These are phyloP conservation scores for Tortricodes alternella DNA, from an alignment of 2,888 invertebrate genomes.

Conservation along the genomic window DNA sequence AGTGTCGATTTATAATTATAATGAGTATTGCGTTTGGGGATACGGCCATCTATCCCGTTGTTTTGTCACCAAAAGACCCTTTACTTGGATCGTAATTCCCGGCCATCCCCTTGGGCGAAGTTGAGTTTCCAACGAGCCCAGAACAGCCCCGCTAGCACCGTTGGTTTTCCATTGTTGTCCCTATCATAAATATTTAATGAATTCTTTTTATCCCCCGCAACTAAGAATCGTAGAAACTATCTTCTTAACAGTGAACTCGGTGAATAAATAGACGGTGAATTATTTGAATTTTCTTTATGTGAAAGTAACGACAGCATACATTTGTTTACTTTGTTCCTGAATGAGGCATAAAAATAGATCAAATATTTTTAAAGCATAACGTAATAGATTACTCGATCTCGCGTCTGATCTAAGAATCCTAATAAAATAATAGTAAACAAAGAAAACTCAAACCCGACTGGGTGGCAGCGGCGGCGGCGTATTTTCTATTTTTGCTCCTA, in stretches of 20 bases:
- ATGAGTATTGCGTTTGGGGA: background rate
- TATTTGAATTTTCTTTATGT: background rate
- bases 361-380: no score
- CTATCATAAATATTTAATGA: constrained; percentile 46
- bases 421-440: no score
- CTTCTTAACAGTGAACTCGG: constrained; percentile 16
- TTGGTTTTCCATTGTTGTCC: constrained; percentile 46
- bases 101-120: constrained; percentile 44
- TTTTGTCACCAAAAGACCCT: constrained; percentile 33
- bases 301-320: no score
- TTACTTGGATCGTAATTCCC: constrained; percentile 46
- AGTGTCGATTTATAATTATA: background rate
- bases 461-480: no score
- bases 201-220: constrained; percentile 37
- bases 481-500: no score
- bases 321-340: no score
- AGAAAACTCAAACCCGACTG: no score
- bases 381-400: no score
- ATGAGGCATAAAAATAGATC: no score
- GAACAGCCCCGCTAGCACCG: constrained; percentile 42
- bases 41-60: background rate
- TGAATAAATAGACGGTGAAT: background rate
- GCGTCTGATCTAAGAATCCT: no score
- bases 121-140: constrained; percentile 48
- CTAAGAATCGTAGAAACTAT: constrained; percentile 29